Evolutionary conservation across 2,113 vertebrate species (phyloP).

Genomic region (Serilophus lunatus): DNA sequence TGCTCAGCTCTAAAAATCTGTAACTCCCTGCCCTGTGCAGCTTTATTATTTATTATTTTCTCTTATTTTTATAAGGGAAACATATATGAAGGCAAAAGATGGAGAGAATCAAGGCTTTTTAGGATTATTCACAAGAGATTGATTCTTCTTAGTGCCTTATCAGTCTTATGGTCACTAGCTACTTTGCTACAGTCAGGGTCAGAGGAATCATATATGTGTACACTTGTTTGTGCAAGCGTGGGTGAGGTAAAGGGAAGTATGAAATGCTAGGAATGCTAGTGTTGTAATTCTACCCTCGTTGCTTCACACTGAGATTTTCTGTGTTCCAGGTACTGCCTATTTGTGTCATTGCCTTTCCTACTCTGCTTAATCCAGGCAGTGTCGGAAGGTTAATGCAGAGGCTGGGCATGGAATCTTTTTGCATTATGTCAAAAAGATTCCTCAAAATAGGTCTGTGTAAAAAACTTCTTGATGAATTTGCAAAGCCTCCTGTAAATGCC

Average conservation of each 20-base stretch:
- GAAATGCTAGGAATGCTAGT: background rate
- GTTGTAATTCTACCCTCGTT: background rate
- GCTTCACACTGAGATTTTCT: background rate
- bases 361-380: background rate
- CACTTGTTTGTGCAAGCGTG: background rate
- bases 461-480: constrained; percentile 38
- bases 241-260: background rate
- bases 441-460: background rate
- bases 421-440: background rate
- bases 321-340: background rate
- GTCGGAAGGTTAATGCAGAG: background rate
- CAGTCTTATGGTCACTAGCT: background rate
- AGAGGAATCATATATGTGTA: background rate
- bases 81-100: background rate
- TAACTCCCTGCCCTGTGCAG: background rate
- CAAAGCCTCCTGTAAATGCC: constrained; percentile 53
- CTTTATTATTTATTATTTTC: background rate
- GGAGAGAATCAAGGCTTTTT: background rate
- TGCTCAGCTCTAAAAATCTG: background rate
- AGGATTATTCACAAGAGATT: background rate
- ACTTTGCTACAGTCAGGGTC: background rate
- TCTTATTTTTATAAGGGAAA: background rate
- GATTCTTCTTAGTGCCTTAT: background rate
- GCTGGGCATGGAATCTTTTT: background rate
- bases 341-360: background rate